Percentiles rank a stretch among this genome's conserved stretches.
These are phyloP conservation scores for Lymantria monacha DNA, from an alignment of 2,888 invertebrate genomes.

Conservation along the genomic window DNA sequence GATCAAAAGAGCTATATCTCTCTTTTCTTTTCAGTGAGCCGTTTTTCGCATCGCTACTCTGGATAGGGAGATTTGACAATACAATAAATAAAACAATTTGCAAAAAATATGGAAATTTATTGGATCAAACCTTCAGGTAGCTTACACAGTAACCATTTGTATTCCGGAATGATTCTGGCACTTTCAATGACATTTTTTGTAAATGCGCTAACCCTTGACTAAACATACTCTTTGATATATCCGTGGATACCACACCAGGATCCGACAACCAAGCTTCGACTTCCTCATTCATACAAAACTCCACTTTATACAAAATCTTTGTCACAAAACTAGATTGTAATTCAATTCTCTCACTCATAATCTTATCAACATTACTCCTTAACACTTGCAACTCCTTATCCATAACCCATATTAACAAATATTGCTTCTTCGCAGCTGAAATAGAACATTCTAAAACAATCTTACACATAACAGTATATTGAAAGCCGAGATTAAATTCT, in stretches of 20 bases:
- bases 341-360: conserved; percentile 50
- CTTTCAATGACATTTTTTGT: conserved; percentile 75
- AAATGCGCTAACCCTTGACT: conserved; percentile 77
- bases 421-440: conserved; percentile 68
- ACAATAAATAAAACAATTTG: neutral
- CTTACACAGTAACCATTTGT: conserved; percentile 83
- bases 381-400: conserved; percentile 82
- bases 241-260: conserved; percentile 71
- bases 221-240: conserved; percentile 84
- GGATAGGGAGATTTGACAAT: no score
- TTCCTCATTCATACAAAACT: conserved; percentile 61
- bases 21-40: no score
- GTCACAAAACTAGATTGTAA: conserved; percentile 74
- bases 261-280: conserved; percentile 80
- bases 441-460: conserved; percentile 77
- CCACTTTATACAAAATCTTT: conserved; percentile 82
- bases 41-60: no score
- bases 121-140: conserved; percentile 75
- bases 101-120: conserved; percentile 25
- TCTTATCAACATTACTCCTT: conserved; percentile 47
- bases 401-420: conserved; percentile 83
- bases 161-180: conserved; percentile 78
- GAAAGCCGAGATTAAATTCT: conserved; percentile 71
- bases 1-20: no score
- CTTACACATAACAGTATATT: conserved; percentile 79